A percentile compares a stretch with the other conserved stretches of the same genome.
Conservation (phyloP, 2,797 vertebrate species). For the Podarcis siculus region DNA sequence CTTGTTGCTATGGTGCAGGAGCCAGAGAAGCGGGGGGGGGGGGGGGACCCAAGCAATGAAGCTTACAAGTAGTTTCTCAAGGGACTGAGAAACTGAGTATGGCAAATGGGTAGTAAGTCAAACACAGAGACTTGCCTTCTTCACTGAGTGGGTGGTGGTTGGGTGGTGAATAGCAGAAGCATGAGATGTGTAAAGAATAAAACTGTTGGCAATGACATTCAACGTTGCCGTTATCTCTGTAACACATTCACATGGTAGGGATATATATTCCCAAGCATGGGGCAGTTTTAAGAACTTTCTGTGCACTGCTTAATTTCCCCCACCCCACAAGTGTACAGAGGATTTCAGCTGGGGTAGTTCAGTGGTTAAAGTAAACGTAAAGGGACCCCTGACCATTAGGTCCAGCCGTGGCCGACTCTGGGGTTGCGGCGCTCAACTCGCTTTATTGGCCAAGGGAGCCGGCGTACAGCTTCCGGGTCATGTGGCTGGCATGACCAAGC, state of each 20-base stretch:
- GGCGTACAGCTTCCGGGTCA: too few relatives aligned
- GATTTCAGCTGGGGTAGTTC: not conserved
- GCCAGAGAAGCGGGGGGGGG: constrained; percentile 35
- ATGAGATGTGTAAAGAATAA: not conserved
- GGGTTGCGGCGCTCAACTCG: too few relatives aligned
- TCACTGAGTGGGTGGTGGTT: constrained; percentile 27
- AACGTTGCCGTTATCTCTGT: not conserved
- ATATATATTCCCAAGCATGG: not conserved
- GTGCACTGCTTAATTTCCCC: not conserved
- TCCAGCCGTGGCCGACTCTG: too few relatives aligned
- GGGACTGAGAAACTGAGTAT: constrained; percentile 47
- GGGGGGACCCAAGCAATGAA: constrained; percentile 61
- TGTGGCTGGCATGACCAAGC: too few relatives aligned
- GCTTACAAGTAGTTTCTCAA: constrained; percentile 62
- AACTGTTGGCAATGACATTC: not conserved
- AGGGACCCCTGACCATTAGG: too few relatives aligned
- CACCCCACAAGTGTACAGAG: not conserved
- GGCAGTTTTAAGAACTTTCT: not conserved
- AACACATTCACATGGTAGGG: not conserved
- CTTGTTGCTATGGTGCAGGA: constrained; percentile 70
- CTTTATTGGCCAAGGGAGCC: too few relatives aligned
- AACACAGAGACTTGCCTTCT: constrained; percentile 31
- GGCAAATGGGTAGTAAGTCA: constrained; percentile 53
- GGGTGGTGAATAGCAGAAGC: constrained; percentile 17
- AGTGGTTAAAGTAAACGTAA: not conserved